phyloP scores from a whole-genome alignment of 2,113 vertebrate species.

The Orientallactaga bullata region DNA sequence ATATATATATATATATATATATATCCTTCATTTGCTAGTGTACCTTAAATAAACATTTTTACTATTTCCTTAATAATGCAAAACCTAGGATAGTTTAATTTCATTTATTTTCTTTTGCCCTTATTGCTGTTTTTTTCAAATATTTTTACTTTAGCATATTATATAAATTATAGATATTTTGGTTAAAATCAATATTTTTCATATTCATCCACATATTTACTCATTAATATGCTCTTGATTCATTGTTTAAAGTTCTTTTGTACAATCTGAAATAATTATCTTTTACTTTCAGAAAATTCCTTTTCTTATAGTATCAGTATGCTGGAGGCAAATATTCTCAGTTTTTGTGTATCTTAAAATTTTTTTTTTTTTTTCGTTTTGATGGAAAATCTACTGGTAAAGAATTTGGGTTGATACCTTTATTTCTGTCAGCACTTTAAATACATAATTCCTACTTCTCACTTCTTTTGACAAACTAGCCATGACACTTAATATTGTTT shows the following conservation, averaged over 20 bases:
- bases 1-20: conserved; percentile 30
- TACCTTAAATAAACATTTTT: conserved; percentile 3
- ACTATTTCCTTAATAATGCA: not conserved
- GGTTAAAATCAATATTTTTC: not conserved
- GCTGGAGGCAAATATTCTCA: conserved; percentile 32
- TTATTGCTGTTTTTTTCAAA: not conserved
- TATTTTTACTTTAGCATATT: conserved; percentile 8
- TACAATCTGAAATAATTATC: conserved; percentile 13
- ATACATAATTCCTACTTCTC: conserved; percentile 32
- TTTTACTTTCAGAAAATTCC: not conserved
- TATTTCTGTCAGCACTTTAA: not conserved
- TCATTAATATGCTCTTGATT: not conserved
- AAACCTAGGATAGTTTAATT: not conserved
- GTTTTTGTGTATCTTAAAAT: not conserved
- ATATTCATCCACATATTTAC: not conserved
- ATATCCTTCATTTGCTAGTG: not conserved
- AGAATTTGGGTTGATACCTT: conserved; percentile 33
- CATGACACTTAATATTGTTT: not conserved
- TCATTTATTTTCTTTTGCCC: conserved; percentile 29
- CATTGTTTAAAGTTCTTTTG: conserved; percentile 42
- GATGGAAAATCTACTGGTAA: not conserved
- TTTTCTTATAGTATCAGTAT: conserved; percentile 16
- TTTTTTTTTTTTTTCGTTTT: conserved; percentile 20
- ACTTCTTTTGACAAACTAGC: conserved; percentile 46
- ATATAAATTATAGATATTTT: conserved; percentile 1